phyloP scores from a whole-genome alignment of 2,113 vertebrate species.

The Sphaerodactylus townsendi region DNA sequence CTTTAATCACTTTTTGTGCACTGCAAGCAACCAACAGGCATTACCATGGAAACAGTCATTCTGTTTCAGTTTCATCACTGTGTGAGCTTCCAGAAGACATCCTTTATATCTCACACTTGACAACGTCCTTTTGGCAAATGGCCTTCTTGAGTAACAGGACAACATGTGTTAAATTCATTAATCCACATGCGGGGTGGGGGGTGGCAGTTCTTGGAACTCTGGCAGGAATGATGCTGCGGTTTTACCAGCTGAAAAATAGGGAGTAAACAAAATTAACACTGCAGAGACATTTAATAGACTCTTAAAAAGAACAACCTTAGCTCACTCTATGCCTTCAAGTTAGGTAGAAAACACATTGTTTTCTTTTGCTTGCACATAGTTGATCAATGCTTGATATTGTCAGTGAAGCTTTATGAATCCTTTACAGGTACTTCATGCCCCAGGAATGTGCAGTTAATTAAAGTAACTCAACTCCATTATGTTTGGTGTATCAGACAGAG shows the following conservation, averaged over 20 bases:
- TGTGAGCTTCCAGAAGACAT: not conserved
- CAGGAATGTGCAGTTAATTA: not conserved
- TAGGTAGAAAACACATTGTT: not conserved
- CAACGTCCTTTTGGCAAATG: conserved; percentile 7
- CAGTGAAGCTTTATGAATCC: not conserved
- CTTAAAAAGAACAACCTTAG: not conserved
- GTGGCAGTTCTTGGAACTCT: fast-evolving
- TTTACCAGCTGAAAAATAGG: not conserved
- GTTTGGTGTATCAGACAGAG: not conserved
- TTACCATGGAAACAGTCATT: not conserved
- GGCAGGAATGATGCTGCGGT: fast-evolving
- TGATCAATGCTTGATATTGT: not conserved
- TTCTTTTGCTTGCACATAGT: not conserved
- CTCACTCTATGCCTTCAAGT: not conserved
- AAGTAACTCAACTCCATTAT: conserved; percentile 12
- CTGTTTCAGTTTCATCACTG: not conserved
- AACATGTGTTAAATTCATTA: not conserved
- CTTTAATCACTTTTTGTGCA: fast-evolving
- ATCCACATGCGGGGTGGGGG: not conserved
- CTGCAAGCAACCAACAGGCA: not conserved
- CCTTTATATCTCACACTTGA: fast-evolving
- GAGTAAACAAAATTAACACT: not conserved
- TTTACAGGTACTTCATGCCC: not conserved
- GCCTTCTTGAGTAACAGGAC: not conserved
- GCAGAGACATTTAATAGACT: fast-evolving